Base-by-base conservation (phyloP, 2,888 invertebrate species). In the Tetragnatha montana region DNA sequence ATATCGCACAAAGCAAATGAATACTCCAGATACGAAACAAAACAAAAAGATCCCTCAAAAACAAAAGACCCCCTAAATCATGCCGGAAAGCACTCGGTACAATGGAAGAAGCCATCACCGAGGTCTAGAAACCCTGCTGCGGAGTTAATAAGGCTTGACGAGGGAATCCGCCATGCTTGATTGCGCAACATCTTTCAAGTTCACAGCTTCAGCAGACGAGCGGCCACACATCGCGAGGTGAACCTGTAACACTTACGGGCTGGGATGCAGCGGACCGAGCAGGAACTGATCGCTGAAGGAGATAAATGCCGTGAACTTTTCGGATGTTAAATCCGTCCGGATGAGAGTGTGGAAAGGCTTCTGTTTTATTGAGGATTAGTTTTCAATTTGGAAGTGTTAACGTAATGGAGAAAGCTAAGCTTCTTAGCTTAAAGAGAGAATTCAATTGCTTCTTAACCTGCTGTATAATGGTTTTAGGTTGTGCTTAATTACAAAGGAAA, bases 271-370 rank as follows among this genome's bases (percentile, higher is more conserved):
- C 51, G 82, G 74, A 74, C 82, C 82, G 51, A 73, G 73, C 35
- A 81, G 22, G 74, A 50, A 51, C 51, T 60, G 60, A 60, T 60
- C 35, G 35, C 10, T 60, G 73, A 22, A 73, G 49, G 22, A 22
- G 82, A 82, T 82, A 82, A 82, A 35, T 82, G 21, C 60, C 21
- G 73, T 82, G 82, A 82, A 73, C 82, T 82, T 82, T 74, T 71
- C n/a, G 81, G 35, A 35, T 35, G 35, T 35, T 35, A 35, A 35
- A 35, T 35, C 35, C 4, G 35, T 35, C 35, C 35, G 35, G 35
- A 35, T 1, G 35, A 35, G 35, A 35, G 35, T 35, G 35, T 35
- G 35, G 35, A 35, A 35, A 35, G 35, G 35, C 35, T 35, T 35
- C 35, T 4, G 35, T 35, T 35, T 35, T 4, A 35, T 1, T 35